These are phyloP conservation scores for Thaumetopoea pityocampa DNA, from an alignment of 1,140 invertebrate species.

Conservation along the genomic window DNA sequence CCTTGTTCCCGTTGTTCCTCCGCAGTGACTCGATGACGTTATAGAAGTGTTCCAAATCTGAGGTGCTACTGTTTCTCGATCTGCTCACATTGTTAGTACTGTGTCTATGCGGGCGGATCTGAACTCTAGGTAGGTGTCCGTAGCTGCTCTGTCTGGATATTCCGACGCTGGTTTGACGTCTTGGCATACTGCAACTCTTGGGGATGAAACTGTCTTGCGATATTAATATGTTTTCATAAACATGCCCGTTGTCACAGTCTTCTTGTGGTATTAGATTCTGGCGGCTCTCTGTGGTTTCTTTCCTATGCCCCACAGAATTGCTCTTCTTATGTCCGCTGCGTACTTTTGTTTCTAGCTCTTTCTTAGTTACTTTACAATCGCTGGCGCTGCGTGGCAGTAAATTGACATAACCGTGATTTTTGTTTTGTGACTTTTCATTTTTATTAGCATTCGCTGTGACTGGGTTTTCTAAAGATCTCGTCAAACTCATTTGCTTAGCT, in stretches of 20 bases:
- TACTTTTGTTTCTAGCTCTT: constrained; percentile 45
- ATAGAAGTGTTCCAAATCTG: constrained; percentile 55
- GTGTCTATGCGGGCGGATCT: constrained; percentile 47
- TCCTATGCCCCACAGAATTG: constrained; percentile 64
- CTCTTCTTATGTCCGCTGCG: constrained; percentile 64
- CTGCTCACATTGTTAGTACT: constrained; percentile 47
- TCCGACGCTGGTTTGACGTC: constrained; percentile 41
- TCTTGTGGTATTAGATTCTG: constrained; percentile 69
- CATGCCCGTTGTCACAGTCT: constrained; percentile 57
- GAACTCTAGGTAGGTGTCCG: constrained; percentile 50
- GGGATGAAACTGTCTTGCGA: constrained; percentile 46
- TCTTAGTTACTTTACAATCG: constrained; percentile 62
- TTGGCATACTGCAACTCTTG: constrained; percentile 69
- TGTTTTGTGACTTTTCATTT: constrained; percentile 27
- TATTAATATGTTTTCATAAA: constrained; percentile 66
- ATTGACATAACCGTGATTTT: constrained; percentile 53
- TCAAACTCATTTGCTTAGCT: constrained; percentile 41
- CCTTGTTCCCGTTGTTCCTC: constrained; percentile 25
- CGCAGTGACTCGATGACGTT: constrained; percentile 51
- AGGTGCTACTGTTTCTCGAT: constrained; percentile 36
- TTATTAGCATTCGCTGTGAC: constrained; percentile 27
- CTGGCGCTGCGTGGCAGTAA: constrained; percentile 58
- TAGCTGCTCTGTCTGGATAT: constrained; percentile 54
- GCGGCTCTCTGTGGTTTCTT: constrained; percentile 63
- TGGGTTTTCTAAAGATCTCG: constrained; percentile 36